These are phyloP conservation scores for Neocrepidodera transversa DNA, from an alignment of 2,888 invertebrate genomes.

Conservation along the genomic window DNA sequence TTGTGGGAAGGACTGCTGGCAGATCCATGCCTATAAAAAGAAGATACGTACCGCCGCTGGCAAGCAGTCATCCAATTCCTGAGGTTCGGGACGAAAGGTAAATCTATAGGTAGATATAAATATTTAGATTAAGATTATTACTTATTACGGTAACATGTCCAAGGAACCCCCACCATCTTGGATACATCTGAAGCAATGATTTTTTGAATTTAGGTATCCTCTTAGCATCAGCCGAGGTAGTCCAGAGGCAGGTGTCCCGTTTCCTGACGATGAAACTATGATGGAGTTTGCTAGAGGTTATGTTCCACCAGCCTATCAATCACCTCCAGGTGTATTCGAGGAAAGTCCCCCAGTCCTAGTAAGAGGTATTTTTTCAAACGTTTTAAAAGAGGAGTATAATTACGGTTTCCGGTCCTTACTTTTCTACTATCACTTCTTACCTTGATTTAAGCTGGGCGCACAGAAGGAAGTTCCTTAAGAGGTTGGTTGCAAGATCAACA, in stretches of 20 bases:
- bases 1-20: constrained; percentile 17
- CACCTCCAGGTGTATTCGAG: constrained; percentile 3
- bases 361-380: not conserved
- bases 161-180: too few relatives aligned
- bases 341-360: not conserved
- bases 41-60: not conserved
- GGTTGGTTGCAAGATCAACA: not conserved
- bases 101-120: too few relatives aligned
- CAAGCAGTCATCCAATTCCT: not conserved
- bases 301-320: constrained; percentile 5
- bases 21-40: not conserved
- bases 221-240: not conserved
- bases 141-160: too few relatives aligned
- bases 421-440: too few relatives aligned
- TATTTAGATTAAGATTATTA: too few relatives aligned
- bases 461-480: not conserved
- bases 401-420: too few relatives aligned
- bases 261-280: constrained; percentile 1
- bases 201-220: not conserved
- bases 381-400: not conserved
- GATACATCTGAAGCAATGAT: too few relatives aligned
- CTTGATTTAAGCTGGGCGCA: not conserved
- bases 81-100: not conserved
- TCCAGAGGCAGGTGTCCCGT: not conserved
- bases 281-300: constrained; percentile 13